A percentile compares a stretch with the other conserved stretches of the same genome.
phyloP scores from a whole-genome alignment of 2,888 invertebrate genomes.

The Stenoptilia bipunctidactyla region DNA sequence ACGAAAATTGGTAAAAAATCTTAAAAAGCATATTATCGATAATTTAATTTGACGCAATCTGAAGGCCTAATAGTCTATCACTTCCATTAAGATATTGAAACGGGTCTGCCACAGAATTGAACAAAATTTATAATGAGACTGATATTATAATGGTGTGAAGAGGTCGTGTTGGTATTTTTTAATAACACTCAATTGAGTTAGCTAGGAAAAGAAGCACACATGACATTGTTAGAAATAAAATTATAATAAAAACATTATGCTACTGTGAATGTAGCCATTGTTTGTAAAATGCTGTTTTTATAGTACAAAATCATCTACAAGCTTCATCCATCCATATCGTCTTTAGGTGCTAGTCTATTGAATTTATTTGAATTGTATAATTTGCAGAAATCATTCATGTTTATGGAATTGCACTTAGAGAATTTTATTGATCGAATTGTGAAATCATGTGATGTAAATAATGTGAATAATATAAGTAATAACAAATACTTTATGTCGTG shows the following conservation, averaged over 20 bases:
- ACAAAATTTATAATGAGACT: slow-evolving; percentile 47
- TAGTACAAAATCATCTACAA: slow-evolving; percentile 32
- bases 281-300: slow-evolving; percentile 18
- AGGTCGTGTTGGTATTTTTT: slow-evolving; percentile 21
- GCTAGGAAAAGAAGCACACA: not conserved
- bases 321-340: slow-evolving; percentile 44
- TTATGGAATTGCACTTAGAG: slow-evolving; percentile 9
- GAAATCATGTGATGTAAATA: slow-evolving; percentile 55
- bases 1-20: too few species aligned
- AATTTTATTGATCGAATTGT: slow-evolving; percentile 18
- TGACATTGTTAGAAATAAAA: not conserved
- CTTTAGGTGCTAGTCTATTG: slow-evolving; percentile 39
- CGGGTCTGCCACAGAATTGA: slow-evolving; percentile 17
- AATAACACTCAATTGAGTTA: slow-evolving; percentile 7
- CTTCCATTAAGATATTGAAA: too few species aligned
- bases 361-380: slow-evolving; percentile 9
- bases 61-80: too few species aligned
- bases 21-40: too few species aligned
- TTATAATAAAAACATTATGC: slow-evolving; percentile 4
- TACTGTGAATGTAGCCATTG: too few species aligned
- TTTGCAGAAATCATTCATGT: not conserved
- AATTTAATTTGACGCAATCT: too few species aligned
- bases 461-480: not conserved
- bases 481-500: too few species aligned
- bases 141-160: slow-evolving; percentile 47